These are phyloP conservation scores for Lasioglossum morio DNA, from an alignment of 2,888 invertebrate genomes.

Conservation along the genomic window DNA sequence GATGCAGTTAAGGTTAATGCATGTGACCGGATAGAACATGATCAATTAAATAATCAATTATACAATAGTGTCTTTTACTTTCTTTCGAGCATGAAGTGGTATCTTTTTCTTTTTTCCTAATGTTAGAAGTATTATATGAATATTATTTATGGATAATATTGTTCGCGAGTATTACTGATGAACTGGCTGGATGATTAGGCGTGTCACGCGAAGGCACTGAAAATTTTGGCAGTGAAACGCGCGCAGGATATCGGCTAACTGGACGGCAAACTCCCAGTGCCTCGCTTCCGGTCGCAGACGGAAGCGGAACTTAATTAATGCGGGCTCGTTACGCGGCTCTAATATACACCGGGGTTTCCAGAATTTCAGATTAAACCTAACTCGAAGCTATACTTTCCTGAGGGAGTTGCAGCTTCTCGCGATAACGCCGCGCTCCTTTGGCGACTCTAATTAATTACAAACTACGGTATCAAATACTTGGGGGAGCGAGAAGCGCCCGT, in stretches of 20 bases:
- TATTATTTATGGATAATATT: no score
- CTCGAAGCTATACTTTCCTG: constrained; percentile 54
- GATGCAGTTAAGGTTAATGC: not conserved
- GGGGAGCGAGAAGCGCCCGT: not conserved
- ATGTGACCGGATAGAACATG: no score
- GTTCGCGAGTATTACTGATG: no score
- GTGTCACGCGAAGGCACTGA: not conserved
- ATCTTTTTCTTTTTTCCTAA: not conserved
- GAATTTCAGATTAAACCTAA: constrained; percentile 58
- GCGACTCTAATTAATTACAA: constrained; percentile 46
- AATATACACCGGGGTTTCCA: constrained; percentile 56
- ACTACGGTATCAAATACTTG: constrained; percentile 19
- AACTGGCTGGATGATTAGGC: not conserved
- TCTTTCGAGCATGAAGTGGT: not conserved
- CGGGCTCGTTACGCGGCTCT: constrained; percentile 62
- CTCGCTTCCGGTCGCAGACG: constrained; percentile 57
- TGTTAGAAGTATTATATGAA: no score
- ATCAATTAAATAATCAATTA: not conserved
- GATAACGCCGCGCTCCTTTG: constrained; percentile 44
- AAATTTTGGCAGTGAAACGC: constrained; percentile 41
- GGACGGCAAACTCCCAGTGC: constrained; percentile 56
- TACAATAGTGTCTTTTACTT: not conserved
- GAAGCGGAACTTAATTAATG: constrained; percentile 76
- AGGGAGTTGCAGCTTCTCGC: constrained; percentile 38
- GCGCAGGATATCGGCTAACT: constrained; percentile 49